A percentile compares a stretch with the other conserved stretches of the same genome.
Evolutionary conservation across 2,888 invertebrate species (phyloP).

Genomic region (Pardosa pseudoannulata): DNA sequence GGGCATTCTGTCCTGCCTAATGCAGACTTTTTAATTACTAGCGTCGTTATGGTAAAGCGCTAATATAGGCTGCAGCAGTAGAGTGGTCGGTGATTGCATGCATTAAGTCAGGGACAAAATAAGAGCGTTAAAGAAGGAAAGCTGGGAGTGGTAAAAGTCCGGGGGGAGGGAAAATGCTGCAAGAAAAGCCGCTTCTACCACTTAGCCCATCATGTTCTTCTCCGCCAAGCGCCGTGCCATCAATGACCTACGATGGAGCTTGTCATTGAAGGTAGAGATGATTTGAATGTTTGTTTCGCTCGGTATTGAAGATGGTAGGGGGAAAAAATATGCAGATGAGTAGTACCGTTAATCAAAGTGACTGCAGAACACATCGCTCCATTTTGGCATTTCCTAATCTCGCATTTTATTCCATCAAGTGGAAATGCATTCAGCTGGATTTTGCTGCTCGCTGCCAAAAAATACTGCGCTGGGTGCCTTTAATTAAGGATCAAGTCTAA

Average conservation of each 20-base stretch:
- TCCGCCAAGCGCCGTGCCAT: constrained; percentile 25
- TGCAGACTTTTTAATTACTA: constrained; percentile 71
- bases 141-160: constrained; percentile 25
- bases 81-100: constrained; percentile 44
- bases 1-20: constrained; percentile 61
- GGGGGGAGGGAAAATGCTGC: constrained; percentile 23
- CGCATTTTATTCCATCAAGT: constrained; percentile 45
- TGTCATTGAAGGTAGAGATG: constrained; percentile 47
- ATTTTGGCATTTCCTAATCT: constrained; percentile 14
- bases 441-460: background rate
- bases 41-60: constrained; percentile 62
- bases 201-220: constrained; percentile 46
- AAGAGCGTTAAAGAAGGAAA: constrained; percentile 14
- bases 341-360: constrained; percentile 52
- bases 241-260: constrained; percentile 39
- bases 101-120: constrained; percentile 51
- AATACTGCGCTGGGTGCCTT: background rate
- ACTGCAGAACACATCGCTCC: constrained; percentile 28
- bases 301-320: constrained; percentile 25
- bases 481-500: background rate
- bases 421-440: constrained; percentile 25
- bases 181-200: constrained; percentile 61
- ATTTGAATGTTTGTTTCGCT: constrained; percentile 56
- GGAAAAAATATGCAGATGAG: constrained; percentile 27
- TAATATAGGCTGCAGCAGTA: constrained; percentile 54